Conservation (phyloP, 2,113 vertebrate species). For the Poeciliopsis turrubarensis region DNA sequence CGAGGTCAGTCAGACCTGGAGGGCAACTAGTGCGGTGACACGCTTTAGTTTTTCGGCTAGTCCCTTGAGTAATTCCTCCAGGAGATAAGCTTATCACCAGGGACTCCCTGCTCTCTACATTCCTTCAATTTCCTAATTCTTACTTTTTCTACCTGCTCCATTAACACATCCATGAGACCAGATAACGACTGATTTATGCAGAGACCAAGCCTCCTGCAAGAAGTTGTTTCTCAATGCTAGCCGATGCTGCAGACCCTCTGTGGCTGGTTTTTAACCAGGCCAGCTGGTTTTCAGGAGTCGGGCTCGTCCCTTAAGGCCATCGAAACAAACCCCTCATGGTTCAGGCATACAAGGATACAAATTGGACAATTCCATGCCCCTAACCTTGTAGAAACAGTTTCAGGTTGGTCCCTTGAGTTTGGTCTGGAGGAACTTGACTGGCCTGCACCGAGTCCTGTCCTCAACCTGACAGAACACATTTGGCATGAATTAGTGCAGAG, state of each 20-base stretch:
- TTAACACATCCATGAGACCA: constrained; percentile 27
- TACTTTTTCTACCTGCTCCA: constrained; percentile 1
- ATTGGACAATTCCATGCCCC: too few species aligned
- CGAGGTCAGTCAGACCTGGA: constrained; percentile 46
- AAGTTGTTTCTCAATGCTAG: too few species aligned
- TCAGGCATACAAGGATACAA: too few species aligned
- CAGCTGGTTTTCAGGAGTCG: too few species aligned
- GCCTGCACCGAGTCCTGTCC: background rate
- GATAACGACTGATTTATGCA: constrained; percentile 22
- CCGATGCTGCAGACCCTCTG: too few species aligned
- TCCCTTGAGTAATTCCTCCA: constrained; percentile 28
- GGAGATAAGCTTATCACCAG: constrained; percentile 28
- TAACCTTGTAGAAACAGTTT: too few species aligned
- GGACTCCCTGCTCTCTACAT: background rate
- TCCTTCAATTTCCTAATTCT: background rate
- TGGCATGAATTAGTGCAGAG: too few species aligned
- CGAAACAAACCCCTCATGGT: too few species aligned
- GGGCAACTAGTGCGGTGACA: constrained; percentile 30
- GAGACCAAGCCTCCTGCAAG: too few species aligned
- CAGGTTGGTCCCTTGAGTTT: background rate
- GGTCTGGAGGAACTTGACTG: background rate
- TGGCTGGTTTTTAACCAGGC: too few species aligned
- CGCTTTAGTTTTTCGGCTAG: constrained; percentile 26
- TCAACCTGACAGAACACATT: background rate
- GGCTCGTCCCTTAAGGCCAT: too few species aligned